These are phyloP conservation scores for Acronicta aceris DNA, from an alignment of 2,888 invertebrate genomes.

Conservation along the genomic window DNA sequence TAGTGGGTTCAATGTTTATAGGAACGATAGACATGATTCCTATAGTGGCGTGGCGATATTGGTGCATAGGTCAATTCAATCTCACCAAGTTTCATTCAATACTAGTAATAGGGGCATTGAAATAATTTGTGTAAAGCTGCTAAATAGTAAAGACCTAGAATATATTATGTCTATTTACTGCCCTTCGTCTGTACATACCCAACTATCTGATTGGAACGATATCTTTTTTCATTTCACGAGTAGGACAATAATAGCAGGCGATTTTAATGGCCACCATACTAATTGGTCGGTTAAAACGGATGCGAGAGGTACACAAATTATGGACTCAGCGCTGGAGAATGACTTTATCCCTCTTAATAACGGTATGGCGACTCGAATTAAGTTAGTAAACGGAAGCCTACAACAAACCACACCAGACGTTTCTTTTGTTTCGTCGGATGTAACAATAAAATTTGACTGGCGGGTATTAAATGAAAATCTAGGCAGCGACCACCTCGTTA, in stretches of 20 bases:
- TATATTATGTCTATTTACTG: conserved; percentile 11
- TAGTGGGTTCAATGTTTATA: conserved; percentile 12
- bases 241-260: conserved; percentile 8
- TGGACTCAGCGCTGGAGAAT: conserved; percentile 10
- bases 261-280: conserved; percentile 2
- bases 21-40: conserved; percentile 5
- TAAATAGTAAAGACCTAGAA: conserved; percentile 15
- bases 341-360: conserved; percentile 5
- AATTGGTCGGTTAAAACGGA: conserved; percentile 6
- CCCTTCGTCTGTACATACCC: conserved; percentile 7
- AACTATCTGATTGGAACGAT: conserved; percentile 6
- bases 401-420: no score
- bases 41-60: conserved; percentile 5
- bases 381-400: conserved; percentile 1
- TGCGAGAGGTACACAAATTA: conserved; percentile 6
- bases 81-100: conserved; percentile 1
- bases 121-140: conserved; percentile 12
- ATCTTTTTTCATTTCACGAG: conserved; percentile 1
- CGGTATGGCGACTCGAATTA: conserved; percentile 3
- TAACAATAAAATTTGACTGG: conserved; percentile 3
- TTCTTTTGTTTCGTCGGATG: conserved; percentile 1
- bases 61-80: conserved; percentile 12
- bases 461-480: conserved; percentile 6
- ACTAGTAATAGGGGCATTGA: conserved; percentile 4
- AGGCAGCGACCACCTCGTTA: conserved; percentile 7